Evolutionary conservation across 2,113 vertebrate genomes (phyloP).

Genomic region (Motacilla alba): DNA sequence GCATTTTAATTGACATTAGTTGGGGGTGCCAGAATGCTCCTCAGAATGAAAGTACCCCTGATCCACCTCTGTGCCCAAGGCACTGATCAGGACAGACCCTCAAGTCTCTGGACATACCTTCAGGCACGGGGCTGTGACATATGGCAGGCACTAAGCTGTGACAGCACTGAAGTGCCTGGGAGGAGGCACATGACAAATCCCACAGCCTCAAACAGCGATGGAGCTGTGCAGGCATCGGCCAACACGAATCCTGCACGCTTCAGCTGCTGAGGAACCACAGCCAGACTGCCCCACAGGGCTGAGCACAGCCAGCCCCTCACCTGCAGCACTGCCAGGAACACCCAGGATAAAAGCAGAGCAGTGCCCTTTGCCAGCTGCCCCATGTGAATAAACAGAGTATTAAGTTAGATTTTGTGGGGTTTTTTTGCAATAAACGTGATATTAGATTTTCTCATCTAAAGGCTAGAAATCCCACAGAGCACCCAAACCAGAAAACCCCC

Average conservation of each 20-base stretch:
- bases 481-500: background rate
- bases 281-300: rapidly evolving
- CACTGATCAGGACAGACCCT: rapidly evolving
- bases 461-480: background rate
- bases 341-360: background rate
- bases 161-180: background rate
- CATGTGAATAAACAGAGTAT: rapidly evolving
- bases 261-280: background rate
- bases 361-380: background rate
- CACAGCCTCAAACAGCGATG: rapidly evolving
- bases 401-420: rapidly evolving
- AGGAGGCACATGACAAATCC: background rate
- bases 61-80: background rate
- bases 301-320: background rate
- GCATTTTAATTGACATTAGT: background rate
- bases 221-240: rapidly evolving
- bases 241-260: rapidly evolving
- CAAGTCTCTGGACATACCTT: no score
- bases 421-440: background rate
- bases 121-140: background rate
- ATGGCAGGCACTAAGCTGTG: background rate
- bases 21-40: background rate
- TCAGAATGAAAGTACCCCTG: background rate
- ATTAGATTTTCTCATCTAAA: background rate
- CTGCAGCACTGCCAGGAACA: background rate